Percentiles rank a stretch among this genome's conserved stretches.
These are phyloP conservation scores for Callipepla californica DNA, from an alignment of 2,113 vertebrate genomes.

Conservation along the genomic window DNA sequence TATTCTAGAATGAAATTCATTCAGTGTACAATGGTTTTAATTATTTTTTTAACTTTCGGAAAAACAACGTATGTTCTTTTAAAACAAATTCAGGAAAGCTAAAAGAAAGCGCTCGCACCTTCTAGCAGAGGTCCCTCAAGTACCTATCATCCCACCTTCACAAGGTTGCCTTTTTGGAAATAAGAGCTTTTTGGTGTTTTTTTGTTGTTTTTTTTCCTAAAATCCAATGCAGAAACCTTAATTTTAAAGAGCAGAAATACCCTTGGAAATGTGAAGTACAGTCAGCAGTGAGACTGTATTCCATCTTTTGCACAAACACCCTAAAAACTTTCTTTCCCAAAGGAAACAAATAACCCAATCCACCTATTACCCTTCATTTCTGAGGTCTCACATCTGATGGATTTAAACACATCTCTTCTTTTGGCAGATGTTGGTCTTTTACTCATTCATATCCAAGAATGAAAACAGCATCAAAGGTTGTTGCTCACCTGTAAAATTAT, in stretches of 20 bases:
- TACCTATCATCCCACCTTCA: not conserved
- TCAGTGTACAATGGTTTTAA: not conserved
- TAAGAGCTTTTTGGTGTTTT: not conserved
- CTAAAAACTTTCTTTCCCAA: not conserved
- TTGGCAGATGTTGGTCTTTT: not conserved
- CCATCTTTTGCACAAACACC: not conserved
- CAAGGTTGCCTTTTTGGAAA: not conserved
- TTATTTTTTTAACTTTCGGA: not conserved
- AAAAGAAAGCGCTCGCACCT: not conserved
- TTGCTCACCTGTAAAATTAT: not conserved
- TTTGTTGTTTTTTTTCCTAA: not conserved
- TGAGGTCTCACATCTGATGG: not conserved
- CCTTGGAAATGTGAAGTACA: not conserved
- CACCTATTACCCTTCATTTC: not conserved
- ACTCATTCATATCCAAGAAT: not conserved
- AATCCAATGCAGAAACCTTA: not conserved
- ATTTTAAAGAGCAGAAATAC: not conserved
- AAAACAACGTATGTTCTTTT: not conserved
- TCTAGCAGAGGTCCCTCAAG: not conserved
- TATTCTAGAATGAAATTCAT: not conserved
- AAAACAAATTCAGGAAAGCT: not conserved
- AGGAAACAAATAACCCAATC: not conserved
- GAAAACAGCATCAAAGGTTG: not conserved
- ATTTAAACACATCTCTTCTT: not conserved
- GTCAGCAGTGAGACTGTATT: not conserved